phyloP scores from a whole-genome alignment of 2,797 vertebrate genomes.

The Geotria australis region DNA sequence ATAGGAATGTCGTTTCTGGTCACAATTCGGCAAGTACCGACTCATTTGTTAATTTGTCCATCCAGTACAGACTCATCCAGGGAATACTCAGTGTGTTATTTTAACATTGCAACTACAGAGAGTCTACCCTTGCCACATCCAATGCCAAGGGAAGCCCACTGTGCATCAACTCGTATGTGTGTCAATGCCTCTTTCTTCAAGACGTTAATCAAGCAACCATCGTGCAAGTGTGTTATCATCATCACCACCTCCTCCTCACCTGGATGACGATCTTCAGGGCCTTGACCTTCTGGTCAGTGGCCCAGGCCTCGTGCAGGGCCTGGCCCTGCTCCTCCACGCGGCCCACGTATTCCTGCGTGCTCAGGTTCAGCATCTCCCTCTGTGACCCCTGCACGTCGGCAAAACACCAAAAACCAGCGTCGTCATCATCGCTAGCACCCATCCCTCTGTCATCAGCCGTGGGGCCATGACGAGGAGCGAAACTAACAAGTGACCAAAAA shows the following conservation, averaged over 20 bases:
- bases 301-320: slow-evolving; percentile 82
- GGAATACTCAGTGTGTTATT: no score
- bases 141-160: no score
- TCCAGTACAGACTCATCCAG: no score
- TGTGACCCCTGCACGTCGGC: slow-evolving; percentile 40
- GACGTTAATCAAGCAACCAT: no score
- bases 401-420: background rate
- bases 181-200: no score
- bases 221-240: no score
- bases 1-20: background rate
- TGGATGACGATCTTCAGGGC: slow-evolving; percentile 95
- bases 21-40: no score
- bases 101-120: no score
- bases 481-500: no score
- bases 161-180: no score
- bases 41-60: no score
- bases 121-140: no score
- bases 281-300: slow-evolving; percentile 92
- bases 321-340: slow-evolving; percentile 88
- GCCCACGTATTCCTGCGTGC: slow-evolving; percentile 82
- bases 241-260: slow-evolving; percentile 16
- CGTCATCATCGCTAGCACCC: background rate
- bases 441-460: background rate
- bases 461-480: background rate
- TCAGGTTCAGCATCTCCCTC: slow-evolving; percentile 68